Percentiles rank a stretch among this genome's conserved stretches.
Conservation (phyloP, 2,797 vertebrate genomes). For the Salarias fasciatus region DNA sequence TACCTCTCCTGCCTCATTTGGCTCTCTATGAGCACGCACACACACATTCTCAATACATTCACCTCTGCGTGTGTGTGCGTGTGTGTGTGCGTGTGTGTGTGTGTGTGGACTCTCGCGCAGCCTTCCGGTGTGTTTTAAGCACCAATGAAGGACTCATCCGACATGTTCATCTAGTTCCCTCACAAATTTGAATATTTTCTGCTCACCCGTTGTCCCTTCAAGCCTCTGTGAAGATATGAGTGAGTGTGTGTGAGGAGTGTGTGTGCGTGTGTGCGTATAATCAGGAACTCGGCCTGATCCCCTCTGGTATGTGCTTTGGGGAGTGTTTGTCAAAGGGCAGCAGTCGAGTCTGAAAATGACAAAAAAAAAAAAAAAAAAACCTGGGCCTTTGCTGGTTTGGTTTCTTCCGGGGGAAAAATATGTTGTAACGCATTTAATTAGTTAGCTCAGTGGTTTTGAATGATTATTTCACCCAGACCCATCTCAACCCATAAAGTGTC, state of each 20-base stretch:
- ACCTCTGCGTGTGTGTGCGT: too few species aligned
- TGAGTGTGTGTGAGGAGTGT: slow-evolving; percentile 37
- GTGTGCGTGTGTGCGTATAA: slow-evolving; percentile 56
- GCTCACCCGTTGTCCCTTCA: slow-evolving; percentile 60
- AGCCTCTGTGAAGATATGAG: slow-evolving; percentile 51
- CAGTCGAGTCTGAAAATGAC: slow-evolving; percentile 62
- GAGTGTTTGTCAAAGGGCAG: slow-evolving; percentile 80
- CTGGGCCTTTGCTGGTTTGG: slow-evolving; percentile 34
- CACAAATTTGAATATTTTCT: slow-evolving; percentile 70
- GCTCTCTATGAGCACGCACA: slow-evolving; percentile 50
- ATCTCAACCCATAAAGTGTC: not conserved
- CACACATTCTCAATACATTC: slow-evolving; percentile 33
- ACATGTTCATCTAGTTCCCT: slow-evolving; percentile 77
- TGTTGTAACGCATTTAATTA: slow-evolving; percentile 18
- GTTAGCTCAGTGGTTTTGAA: not conserved
- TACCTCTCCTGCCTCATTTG: slow-evolving; percentile 77
- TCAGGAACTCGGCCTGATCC: slow-evolving; percentile 76
- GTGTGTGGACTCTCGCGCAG: slow-evolving; percentile 15
- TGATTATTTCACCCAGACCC: not conserved
- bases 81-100: too few species aligned
- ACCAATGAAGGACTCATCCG: slow-evolving; percentile 77
- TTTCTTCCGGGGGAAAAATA: slow-evolving; percentile 1
- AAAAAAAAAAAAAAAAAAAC: slow-evolving; percentile 43
- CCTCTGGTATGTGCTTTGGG: slow-evolving; percentile 80
- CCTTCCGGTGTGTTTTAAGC: slow-evolving; percentile 72